Percentiles rank a stretch among this genome's conserved stretches.
These are phyloP conservation scores for Doryteuthis pealeii DNA, from an alignment of 1,140 invertebrate genomes.

Conservation along the genomic window DNA sequence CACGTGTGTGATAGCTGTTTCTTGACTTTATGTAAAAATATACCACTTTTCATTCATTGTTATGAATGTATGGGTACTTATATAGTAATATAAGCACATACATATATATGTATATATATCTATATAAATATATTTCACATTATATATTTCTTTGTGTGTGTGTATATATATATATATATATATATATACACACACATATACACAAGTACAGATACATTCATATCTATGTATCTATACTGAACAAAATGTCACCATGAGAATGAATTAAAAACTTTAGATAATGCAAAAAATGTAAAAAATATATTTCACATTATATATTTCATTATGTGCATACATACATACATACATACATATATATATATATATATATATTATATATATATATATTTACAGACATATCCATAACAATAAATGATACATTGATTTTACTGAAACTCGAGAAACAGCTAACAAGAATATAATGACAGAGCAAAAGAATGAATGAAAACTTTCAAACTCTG, in stretches of 20 bases:
- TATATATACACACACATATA: background rate
- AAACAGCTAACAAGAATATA: too few species aligned
- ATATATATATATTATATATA: background rate
- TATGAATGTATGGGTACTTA: too few species aligned
- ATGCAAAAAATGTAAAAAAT: too few species aligned
- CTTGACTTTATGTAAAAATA: too few species aligned
- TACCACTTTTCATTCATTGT: too few species aligned
- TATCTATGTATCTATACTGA: background rate
- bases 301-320: too few species aligned
- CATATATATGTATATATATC: background rate
- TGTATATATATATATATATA: background rate
- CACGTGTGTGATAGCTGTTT: too few species aligned
- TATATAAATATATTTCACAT: background rate
- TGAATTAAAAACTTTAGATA: too few species aligned
- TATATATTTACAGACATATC: background rate
- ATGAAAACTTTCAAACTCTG: too few species aligned
- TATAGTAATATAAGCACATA: too few species aligned
- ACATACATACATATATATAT: background rate
- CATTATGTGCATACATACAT: background rate
- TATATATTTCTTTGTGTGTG: background rate
- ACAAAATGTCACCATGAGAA: background rate
- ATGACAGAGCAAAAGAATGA: too few species aligned
- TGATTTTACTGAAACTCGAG: too few species aligned
- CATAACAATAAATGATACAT: background rate
- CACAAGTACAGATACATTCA: background rate